Conservation (phyloP, 2,888 invertebrate genomes). For the Caenorhabditis angaria region DNA sequence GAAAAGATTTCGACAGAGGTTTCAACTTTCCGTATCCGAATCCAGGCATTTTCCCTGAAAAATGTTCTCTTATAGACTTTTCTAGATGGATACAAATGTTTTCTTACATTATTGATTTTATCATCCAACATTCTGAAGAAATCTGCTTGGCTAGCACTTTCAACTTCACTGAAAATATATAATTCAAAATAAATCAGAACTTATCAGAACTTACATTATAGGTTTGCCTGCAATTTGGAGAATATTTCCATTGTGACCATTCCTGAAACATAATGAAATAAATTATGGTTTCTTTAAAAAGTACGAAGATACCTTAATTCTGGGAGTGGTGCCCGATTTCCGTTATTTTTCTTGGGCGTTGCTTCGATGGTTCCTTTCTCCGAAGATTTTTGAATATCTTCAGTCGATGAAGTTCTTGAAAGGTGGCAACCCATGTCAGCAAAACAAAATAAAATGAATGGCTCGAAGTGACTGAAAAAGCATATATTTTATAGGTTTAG, state of each 20-base stretch:
- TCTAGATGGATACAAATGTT: background rate
- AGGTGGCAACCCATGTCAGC: constrained; percentile 60
- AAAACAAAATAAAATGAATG: background rate
- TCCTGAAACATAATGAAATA: constrained; percentile 9
- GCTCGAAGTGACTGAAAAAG: too few relatives aligned
- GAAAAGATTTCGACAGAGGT: background rate
- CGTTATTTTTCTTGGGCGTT: background rate
- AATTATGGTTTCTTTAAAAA: background rate
- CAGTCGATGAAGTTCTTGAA: constrained; percentile 51
- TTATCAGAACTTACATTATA: constrained; percentile 30
- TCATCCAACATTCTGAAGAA: constrained; percentile 70
- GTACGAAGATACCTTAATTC: background rate
- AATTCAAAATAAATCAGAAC: constrained; percentile 13
- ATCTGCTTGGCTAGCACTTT: constrained; percentile 65
- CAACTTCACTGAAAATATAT: constrained; percentile 55
- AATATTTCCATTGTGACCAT: constrained; percentile 36
- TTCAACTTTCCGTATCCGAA: constrained; percentile 31
- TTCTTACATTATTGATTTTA: constrained; percentile 61
- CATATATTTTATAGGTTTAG: constrained; percentile 1
- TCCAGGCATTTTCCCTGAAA: constrained; percentile 39
- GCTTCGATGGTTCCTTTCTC: constrained; percentile 14
- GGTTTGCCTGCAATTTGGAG: constrained; percentile 45
- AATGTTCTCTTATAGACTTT: background rate
- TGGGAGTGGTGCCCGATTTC: background rate
- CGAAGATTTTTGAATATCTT: constrained; percentile 34